phyloP scores from a whole-genome alignment of 1,140 invertebrate genomes.

The Orussus abietinus region DNA sequence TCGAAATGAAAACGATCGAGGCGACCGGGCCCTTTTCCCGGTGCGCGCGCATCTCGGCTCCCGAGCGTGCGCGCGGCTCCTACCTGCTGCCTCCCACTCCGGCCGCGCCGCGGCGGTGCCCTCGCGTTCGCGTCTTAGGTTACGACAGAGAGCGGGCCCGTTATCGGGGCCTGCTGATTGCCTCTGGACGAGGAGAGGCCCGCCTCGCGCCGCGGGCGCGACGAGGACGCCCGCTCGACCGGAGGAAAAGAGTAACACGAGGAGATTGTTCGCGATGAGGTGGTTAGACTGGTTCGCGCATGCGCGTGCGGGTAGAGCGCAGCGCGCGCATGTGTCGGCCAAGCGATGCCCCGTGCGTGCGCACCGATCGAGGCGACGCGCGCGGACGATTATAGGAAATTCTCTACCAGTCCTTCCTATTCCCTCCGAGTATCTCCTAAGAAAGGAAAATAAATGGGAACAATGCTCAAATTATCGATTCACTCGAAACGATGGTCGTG shows the following conservation, averaged over 20 bases:
- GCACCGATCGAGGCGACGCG: conserved; percentile 17
- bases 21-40: conserved; percentile 8
- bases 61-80: neutral
- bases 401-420: too few relatives aligned
- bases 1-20: neutral
- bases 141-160: conserved; percentile 51
- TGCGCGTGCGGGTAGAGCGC: too few relatives aligned
- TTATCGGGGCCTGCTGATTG: conserved; percentile 53
- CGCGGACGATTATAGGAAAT: conserved; percentile 17
- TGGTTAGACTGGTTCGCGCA: conserved; percentile 53
- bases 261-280: conserved; percentile 53
- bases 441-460: too few relatives aligned
- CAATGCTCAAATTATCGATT: too few relatives aligned
- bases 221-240: conserved; percentile 32
- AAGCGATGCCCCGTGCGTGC: conserved; percentile 24
- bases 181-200: conserved; percentile 44
- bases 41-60: conserved; percentile 18
- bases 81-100: conserved; percentile 6
- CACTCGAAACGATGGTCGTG: too few relatives aligned
- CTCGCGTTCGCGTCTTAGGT: conserved; percentile 41
- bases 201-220: conserved; percentile 16
- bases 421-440: too few relatives aligned
- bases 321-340: conserved; percentile 20
- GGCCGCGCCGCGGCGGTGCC: conserved; percentile 24
- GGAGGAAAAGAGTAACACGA: conserved; percentile 38